Evolutionary conservation across 2,797 vertebrate genomes (phyloP).

Genomic region (Sebastes matsubarae): DNA sequence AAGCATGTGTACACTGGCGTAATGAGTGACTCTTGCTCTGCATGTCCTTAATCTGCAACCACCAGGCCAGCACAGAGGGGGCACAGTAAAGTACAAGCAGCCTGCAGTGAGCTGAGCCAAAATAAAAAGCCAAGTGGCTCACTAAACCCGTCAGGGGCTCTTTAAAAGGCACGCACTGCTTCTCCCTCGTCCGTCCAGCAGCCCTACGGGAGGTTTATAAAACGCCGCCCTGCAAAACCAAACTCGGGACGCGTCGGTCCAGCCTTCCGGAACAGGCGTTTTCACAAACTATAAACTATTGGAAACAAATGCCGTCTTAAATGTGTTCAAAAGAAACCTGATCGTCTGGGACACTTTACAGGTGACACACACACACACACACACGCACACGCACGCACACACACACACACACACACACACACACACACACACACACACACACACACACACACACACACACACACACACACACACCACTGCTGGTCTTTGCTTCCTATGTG

Average conservation of each 20-base stretch:
- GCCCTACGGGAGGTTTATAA: conserved; percentile 62
- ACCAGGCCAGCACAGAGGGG: conserved; percentile 70
- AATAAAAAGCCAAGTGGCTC: conserved; percentile 77
- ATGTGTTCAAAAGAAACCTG: conserved; percentile 79
- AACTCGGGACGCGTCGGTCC: conserved; percentile 51
- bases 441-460: conserved; percentile 1
- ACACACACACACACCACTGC: conserved; percentile 21
- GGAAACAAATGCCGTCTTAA: conserved; percentile 77
- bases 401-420: neutral
- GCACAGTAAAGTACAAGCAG: conserved; percentile 77
- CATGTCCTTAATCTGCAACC: conserved; percentile 71
- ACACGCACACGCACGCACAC: neutral
- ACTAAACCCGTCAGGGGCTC: conserved; percentile 68
- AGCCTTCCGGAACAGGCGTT: conserved; percentile 66
- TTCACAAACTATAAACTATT: conserved; percentile 76
- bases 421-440: neutral
- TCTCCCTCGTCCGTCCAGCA: conserved; percentile 57
- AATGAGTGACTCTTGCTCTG: conserved; percentile 64
- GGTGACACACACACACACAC: conserved; percentile 57
- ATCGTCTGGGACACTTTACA: conserved; percentile 78
- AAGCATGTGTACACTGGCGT: conserved; percentile 42
- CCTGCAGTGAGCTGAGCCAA: conserved; percentile 72
- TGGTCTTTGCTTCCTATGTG: conserved; percentile 51
- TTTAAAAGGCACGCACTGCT: conserved; percentile 64
- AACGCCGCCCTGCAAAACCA: conserved; percentile 47